phyloP scores from a whole-genome alignment of 2,888 invertebrate species.

The Xylota sylvarum region DNA sequence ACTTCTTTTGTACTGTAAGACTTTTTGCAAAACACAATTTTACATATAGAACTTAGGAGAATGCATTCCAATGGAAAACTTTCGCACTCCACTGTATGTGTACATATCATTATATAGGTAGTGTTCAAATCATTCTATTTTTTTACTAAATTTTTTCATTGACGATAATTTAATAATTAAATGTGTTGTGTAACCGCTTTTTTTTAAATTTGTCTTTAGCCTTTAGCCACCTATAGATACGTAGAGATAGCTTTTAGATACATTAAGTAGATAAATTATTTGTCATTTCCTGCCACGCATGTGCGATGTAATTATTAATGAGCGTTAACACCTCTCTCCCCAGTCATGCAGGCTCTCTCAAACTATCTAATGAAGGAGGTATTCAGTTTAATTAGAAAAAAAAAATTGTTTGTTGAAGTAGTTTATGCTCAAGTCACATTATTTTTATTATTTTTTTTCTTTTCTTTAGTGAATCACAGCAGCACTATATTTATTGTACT shows the following conservation, averaged over 20 bases:
- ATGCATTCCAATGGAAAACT: neutral
- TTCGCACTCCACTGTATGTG: neutral
- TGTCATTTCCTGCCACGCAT: constrained; percentile 62
- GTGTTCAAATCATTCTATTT: neutral
- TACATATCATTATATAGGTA: neutral
- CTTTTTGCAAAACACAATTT: too few relatives aligned
- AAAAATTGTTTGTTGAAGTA: constrained; percentile 44
- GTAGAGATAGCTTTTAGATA: neutral
- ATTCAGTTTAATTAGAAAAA: constrained; percentile 26
- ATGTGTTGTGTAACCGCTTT: constrained; percentile 16
- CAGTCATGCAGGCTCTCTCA: neutral
- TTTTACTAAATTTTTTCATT: constrained; percentile 4
- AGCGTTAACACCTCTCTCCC: neutral
- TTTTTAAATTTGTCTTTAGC: neutral
- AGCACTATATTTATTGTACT: neutral
- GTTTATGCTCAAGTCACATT: constrained; percentile 40
- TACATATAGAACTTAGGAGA: too few relatives aligned
- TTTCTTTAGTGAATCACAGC: constrained; percentile 1
- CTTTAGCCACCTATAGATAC: neutral
- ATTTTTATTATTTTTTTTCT: neutral
- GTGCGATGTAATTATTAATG: constrained; percentile 39
- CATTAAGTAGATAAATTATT: constrained; percentile 38
- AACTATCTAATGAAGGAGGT: neutral
- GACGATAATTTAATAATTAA: constrained; percentile 7
- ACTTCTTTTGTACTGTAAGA: too few relatives aligned